These are phyloP conservation scores for Lophura nycthemera DNA, from an alignment of 2,113 vertebrate species.

Conservation along the genomic window DNA sequence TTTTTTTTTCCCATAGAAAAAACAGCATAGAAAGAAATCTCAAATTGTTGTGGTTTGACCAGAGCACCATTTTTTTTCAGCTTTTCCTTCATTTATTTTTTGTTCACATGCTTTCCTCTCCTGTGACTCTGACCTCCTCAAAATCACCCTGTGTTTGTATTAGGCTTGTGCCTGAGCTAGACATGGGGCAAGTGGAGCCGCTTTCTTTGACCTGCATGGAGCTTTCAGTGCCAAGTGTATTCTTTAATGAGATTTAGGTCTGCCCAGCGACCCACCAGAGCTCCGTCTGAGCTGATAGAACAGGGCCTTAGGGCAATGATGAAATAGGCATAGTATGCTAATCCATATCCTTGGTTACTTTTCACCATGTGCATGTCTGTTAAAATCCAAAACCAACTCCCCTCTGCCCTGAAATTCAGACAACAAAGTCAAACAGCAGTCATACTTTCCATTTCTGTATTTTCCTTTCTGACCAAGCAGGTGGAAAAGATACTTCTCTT, in stretches of 20 bases:
- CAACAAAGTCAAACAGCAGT: not conserved
- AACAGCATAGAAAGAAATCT: not conserved
- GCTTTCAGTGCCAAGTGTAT: constrained; percentile 1
- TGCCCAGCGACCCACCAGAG: not conserved
- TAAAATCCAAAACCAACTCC: not conserved
- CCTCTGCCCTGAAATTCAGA: not conserved
- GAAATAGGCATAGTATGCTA: constrained; percentile 3
- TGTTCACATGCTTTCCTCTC: not conserved
- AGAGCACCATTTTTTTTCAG: not conserved
- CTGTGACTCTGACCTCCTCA: not conserved
- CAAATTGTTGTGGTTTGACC: not conserved
- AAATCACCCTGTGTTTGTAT: not conserved
- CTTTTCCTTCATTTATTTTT: not conserved
- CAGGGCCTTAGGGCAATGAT: not conserved
- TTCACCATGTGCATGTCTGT: not conserved
- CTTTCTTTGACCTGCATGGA: constrained; percentile 30
- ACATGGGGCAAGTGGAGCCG: not conserved
- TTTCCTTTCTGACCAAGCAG: not conserved
- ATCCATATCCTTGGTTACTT: not conserved
- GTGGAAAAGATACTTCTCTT: not conserved
- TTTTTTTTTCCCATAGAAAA: not conserved
- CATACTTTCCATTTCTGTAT: not conserved
- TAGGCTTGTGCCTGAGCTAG: not conserved
- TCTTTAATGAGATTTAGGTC: constrained; percentile 46
- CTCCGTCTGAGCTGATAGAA: not conserved